Percentiles rank a stretch among this genome's conserved stretches.
Evolutionary conservation across 2,888 invertebrate species (phyloP).

Genomic region (Acleris cristana): DNA sequence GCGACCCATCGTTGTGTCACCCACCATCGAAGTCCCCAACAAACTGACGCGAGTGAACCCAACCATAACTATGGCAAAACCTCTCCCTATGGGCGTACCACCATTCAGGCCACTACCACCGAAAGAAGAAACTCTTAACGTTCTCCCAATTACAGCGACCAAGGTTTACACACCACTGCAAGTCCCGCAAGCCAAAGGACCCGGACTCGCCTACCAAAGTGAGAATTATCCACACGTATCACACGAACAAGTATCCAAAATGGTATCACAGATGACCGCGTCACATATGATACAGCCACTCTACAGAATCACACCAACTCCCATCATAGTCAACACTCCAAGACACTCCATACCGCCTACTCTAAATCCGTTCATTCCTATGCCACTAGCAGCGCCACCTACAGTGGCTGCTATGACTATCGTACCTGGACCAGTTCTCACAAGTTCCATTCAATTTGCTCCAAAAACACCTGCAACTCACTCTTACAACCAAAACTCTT

Average conservation of each 20-base stretch:
- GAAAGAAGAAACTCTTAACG: slow-evolving; percentile 81
- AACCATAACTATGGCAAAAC: slow-evolving; percentile 76
- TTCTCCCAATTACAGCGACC: slow-evolving; percentile 72
- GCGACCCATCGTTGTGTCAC: slow-evolving; percentile 69
- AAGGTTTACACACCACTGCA: slow-evolving; percentile 68
- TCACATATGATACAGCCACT: slow-evolving; percentile 62
- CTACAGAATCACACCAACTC: slow-evolving; percentile 66
- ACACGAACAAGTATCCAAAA: slow-evolving; percentile 74
- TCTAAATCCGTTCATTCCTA: slow-evolving; percentile 81
- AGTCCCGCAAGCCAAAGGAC: slow-evolving; percentile 68
- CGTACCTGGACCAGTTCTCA: slow-evolving; percentile 69
- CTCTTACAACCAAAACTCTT: slow-evolving; percentile 53
- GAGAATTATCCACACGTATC: slow-evolving; percentile 68
- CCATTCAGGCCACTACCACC: slow-evolving; percentile 91
- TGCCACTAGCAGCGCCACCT: slow-evolving; percentile 61
- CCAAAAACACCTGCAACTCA: slow-evolving; percentile 51
- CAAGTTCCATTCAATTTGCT: slow-evolving; percentile 60
- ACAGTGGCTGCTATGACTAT: slow-evolving; percentile 64
- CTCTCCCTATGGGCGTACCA: slow-evolving; percentile 86
- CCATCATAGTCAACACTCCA: slow-evolving; percentile 62
- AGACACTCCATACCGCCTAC: slow-evolving; percentile 81
- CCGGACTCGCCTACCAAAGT: slow-evolving; percentile 72
- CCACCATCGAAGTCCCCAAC: slow-evolving; percentile 55
- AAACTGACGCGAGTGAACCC: slow-evolving; percentile 34
- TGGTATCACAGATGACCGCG: slow-evolving; percentile 78